These are phyloP conservation scores for Tenthredo mesomela DNA, from an alignment of 2,888 invertebrate species.

Conservation along the genomic window DNA sequence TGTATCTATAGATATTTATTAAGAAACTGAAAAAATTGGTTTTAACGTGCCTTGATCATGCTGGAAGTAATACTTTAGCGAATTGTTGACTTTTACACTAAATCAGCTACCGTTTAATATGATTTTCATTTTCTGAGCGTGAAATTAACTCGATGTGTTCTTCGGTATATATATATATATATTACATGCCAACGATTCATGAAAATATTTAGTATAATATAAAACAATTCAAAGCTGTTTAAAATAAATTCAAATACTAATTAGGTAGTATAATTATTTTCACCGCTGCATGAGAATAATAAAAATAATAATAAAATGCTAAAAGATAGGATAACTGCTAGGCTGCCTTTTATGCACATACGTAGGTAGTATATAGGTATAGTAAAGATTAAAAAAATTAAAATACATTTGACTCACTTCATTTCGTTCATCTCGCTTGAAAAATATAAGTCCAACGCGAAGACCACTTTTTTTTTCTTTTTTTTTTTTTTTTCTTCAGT, in stretches of 20 bases:
- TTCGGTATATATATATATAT: conserved; percentile 52
- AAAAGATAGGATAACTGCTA: conserved; percentile 16
- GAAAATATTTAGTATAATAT: conserved; percentile 50
- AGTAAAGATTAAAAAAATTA: neutral
- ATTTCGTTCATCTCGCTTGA: conserved; percentile 63
- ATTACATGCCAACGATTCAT: conserved; percentile 61
- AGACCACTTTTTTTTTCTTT: conserved; percentile 65
- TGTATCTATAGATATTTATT: neutral
- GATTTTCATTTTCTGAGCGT: conserved; percentile 55
- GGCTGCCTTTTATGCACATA: conserved; percentile 45
- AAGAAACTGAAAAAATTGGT: conserved; percentile 2
- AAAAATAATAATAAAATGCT: conserved; percentile 26
- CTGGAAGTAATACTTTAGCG: conserved; percentile 39
- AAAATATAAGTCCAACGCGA: conserved; percentile 75
- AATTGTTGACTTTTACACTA: conserved; percentile 61
- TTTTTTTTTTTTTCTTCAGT: neutral
- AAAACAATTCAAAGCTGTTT: conserved; percentile 9
- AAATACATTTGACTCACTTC: conserved; percentile 31
- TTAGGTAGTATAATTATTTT: conserved; percentile 23
- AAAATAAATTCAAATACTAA: conserved; percentile 16
- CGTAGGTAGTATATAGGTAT: neutral
- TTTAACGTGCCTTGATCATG: conserved; percentile 48
- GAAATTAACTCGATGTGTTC: conserved; percentile 58
- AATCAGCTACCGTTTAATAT: conserved; percentile 58
- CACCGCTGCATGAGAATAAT: conserved; percentile 33